These are phyloP conservation scores for Carduelis carduelis DNA, from an alignment of 2,797 vertebrate genomes.

Conservation along the genomic window DNA sequence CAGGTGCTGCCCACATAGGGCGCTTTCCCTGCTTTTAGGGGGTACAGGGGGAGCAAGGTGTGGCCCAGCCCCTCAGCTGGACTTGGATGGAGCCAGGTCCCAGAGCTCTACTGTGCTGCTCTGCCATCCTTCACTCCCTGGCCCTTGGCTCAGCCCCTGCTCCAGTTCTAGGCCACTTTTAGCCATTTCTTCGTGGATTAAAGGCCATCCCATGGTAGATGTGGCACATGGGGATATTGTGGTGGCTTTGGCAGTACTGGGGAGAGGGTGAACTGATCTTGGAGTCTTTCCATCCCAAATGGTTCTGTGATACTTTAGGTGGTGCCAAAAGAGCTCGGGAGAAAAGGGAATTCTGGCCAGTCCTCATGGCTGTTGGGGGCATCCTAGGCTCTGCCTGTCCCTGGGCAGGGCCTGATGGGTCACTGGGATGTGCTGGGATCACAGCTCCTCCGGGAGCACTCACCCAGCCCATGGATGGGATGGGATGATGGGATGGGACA, in stretches of 20 bases:
- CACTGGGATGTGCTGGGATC: fast-evolving
- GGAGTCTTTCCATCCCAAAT: neutral
- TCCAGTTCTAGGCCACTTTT: fast-evolving
- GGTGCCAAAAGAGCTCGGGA: fast-evolving
- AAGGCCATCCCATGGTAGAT: neutral
- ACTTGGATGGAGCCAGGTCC: no score
- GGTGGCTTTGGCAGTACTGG: neutral
- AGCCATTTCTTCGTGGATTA: neutral
- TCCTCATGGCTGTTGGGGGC: fast-evolving
- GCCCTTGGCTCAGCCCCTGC: neutral
- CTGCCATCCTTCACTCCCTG: neutral
- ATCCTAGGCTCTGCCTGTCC: neutral
- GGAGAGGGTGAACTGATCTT: neutral
- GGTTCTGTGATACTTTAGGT: neutral
- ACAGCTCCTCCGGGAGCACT: fast-evolving
- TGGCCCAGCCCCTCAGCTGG: neutral
- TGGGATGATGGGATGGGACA: neutral
- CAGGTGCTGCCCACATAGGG: fast-evolving
- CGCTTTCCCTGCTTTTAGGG: fast-evolving
- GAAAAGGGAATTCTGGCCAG: fast-evolving
- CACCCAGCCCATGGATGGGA: no score
- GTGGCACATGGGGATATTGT: neutral
- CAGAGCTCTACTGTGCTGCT: neutral
- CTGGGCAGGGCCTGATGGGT: fast-evolving
- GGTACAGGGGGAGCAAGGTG: no score